A percentile compares a stretch with the other conserved stretches of the same genome.
phyloP scores from a whole-genome alignment of 2,113 vertebrate species.

The Electrona antarctica region DNA sequence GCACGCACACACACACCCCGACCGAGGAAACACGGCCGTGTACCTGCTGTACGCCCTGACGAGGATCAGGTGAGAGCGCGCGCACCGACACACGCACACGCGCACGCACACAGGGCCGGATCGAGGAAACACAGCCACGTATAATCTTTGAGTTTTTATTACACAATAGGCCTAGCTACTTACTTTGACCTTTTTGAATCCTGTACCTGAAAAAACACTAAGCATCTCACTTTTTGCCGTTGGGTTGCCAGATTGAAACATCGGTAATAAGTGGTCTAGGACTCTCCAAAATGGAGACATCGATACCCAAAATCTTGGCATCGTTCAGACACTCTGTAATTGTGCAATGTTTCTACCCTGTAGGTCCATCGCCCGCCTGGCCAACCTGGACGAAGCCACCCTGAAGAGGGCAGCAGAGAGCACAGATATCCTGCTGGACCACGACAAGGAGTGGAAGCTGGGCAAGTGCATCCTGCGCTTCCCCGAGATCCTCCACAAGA shows the following conservation, averaged over 20 bases:
- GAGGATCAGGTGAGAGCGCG: conserved; percentile 91
- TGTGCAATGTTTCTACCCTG: too few relatives aligned
- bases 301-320: neutral
- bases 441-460: conserved; percentile 97
- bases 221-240: too few relatives aligned
- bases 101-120: too few relatives aligned
- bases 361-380: conserved; percentile 93
- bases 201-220: too few relatives aligned
- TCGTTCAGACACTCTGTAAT: too few relatives aligned
- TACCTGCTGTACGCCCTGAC: conserved; percentile 96
- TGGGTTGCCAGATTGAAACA: too few relatives aligned
- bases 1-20: conserved; percentile 55
- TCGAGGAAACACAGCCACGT: conserved; percentile 95
- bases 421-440: conserved; percentile 86
- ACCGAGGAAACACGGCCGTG: conserved; percentile 95
- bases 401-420: conserved; percentile 85
- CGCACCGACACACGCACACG: too few relatives aligned
- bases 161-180: too few relatives aligned
- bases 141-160: conserved; percentile 42
- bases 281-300: too few relatives aligned
- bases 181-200: too few relatives aligned
- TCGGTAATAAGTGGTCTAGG: too few relatives aligned
- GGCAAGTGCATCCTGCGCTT: conserved; percentile 93
- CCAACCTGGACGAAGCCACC: conserved; percentile 83
- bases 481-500: conserved; percentile 94